Base-by-base conservation (phyloP, 2,113 vertebrate genomes). In the Anser cygnoides region DNA sequence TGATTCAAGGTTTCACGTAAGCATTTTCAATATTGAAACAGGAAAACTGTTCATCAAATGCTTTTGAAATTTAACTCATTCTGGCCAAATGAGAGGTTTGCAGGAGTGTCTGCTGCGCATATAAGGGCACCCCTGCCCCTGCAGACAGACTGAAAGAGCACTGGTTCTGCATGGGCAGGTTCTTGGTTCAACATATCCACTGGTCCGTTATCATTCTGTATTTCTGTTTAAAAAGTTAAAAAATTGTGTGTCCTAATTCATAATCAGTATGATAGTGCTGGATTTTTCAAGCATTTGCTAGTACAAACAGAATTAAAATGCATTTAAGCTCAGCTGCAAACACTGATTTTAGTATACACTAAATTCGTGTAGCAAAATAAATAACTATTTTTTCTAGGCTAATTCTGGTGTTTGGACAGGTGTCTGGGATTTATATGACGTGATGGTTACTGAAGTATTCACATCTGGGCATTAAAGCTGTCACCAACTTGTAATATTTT, bases 281-380 rank as follows among this genome's bases (percentile, higher is more conserved):
- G 21, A 50, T 82, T 85, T 92, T 67, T 75, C n/a, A 58, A 90
- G 37, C 22, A 50, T 50, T 90, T 81, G 62, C 70, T 85, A 90
- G 41, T 55, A 67, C 71, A 91, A 92, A 76, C 25, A 80, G 89
- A 94, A 80, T 80, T 62, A 94, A 95, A 94, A 78, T 33, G 44
- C 41, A 67, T 77, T 88, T 95, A 87, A 93, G 61, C 87, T 83
- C 63, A 74, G 46, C 46, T 81, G 72, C 71, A 97, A 97, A 97
- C 63, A 94, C 41, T 81, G 31, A 65, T 90, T 95, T 89, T 39
- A 77, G 21, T 1, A 91, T 50, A 58, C 13, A 25, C 11, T 62
- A 83, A 90, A 90, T 22, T 50, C 55, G 83, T 46, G 67, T 52
- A 92, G 50, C 31, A 93, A 94, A 95, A 94, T 67, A 93, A 95